Conservation (phyloP, 64 coral and sea anemone genomes). For the Orbicella faveolata region DNA sequence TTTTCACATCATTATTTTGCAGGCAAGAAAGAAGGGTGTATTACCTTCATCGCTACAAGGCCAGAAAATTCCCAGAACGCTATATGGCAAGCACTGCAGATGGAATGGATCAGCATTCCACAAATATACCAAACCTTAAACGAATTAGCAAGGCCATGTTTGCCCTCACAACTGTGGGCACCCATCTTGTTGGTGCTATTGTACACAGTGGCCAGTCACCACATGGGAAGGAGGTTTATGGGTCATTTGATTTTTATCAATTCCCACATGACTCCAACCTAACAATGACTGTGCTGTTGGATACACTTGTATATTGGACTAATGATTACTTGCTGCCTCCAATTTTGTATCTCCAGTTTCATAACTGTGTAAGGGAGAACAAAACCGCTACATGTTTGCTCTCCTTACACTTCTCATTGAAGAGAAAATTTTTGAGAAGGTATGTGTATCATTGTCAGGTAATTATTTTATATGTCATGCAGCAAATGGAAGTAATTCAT, state of each 20-base stretch:
- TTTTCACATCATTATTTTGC: too few species aligned
- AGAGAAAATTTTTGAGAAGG: conserved; percentile 28
- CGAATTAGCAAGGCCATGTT: conserved; percentile 10
- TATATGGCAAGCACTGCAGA: conserved; percentile 39
- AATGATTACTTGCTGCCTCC: conserved; percentile 4
- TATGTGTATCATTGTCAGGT: neutral
- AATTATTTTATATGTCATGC: too few species aligned
- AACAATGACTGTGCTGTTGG: conserved; percentile 24
- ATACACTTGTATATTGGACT: conserved; percentile 27
- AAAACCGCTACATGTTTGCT: neutral
- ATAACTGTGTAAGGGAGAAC: conserved; percentile 28
- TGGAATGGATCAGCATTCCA: conserved; percentile 61
- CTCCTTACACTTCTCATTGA: conserved; percentile 1
- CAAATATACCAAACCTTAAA: conserved; percentile 34
- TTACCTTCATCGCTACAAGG: conserved; percentile 44
- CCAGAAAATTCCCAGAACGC: conserved; percentile 28
- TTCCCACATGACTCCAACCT: conserved; percentile 60
- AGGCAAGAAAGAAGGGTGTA: conserved; percentile 43
- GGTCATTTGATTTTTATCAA: conserved; percentile 64
- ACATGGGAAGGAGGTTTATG: conserved; percentile 54
- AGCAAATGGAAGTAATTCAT: too few species aligned
- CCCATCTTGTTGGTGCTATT: conserved; percentile 46
- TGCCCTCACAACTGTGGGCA: conserved; percentile 10
- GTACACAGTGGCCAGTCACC: conserved; percentile 43
- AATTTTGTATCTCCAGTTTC: conserved; percentile 19